Conservation (phyloP, 2,113 vertebrate genomes). For the Platichthys stellatus region DNA sequence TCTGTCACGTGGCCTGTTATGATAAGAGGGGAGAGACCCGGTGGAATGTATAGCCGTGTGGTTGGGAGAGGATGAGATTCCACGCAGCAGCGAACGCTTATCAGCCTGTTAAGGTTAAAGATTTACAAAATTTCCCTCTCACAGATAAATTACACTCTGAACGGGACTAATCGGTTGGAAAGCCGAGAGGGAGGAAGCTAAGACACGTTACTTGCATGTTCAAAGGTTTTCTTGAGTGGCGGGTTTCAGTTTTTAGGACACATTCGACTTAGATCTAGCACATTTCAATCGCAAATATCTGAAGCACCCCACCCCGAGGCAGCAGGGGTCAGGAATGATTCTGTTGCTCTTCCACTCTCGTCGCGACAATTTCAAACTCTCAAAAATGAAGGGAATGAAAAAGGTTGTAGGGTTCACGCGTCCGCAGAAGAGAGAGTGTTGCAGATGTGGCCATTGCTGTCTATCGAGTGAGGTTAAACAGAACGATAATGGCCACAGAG, state of each 20-base stretch:
- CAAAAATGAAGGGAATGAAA: slow-evolving; percentile 36
- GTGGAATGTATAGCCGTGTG: slow-evolving; percentile 26
- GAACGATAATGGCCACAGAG: not conserved
- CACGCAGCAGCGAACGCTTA: slow-evolving; percentile 35
- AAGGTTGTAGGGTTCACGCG: not conserved
- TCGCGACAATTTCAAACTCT: slow-evolving; percentile 3
- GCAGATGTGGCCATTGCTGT: not conserved
- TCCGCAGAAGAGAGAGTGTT: not conserved
- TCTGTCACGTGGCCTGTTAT: slow-evolving; percentile 13
- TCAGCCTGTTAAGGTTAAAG: slow-evolving; percentile 64
- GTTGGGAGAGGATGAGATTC: slow-evolving; percentile 7
- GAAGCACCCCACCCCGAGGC: slow-evolving; percentile 40
- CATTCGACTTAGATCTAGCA: not conserved
- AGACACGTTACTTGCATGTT: not conserved
- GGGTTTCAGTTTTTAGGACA: not conserved
- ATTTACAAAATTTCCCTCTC: slow-evolving; percentile 43
- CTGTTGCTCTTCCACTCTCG: slow-evolving; percentile 6
- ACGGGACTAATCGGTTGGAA: not conserved
- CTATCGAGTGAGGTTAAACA: slow-evolving; percentile 1
- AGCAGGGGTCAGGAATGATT: not conserved
- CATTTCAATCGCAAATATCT: slow-evolving; percentile 18
- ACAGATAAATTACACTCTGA: not conserved
- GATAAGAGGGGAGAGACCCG: slow-evolving; percentile 33
- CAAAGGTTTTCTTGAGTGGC: not conserved
- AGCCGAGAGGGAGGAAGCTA: not conserved